Percentiles rank a stretch among this genome's conserved stretches.
Conservation (phyloP, 1,140 invertebrate species). For the Apis dorsata region DNA sequence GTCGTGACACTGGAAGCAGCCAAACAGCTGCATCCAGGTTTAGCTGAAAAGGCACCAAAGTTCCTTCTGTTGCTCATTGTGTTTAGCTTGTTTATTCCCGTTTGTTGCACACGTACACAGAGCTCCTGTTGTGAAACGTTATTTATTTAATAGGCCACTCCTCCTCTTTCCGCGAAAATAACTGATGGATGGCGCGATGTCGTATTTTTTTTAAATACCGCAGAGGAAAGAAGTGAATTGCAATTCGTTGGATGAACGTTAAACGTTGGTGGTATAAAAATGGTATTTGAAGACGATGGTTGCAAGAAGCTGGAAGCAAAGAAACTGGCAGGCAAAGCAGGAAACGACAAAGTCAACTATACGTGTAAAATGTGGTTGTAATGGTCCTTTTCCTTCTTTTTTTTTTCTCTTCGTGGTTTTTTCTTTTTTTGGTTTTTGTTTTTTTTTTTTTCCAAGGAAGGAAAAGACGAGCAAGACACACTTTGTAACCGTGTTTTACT, state of each 20-base stretch:
- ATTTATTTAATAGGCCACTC: constrained; percentile 14
- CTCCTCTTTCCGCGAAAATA: neutral
- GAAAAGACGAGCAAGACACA: neutral
- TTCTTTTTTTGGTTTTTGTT: neutral
- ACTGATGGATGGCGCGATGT: neutral
- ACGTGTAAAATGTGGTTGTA: neutral
- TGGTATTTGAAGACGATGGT: neutral
- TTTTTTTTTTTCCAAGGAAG: neutral
- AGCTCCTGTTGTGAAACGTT: neutral
- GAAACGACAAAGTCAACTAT: constrained; percentile 12
- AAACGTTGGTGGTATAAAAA: neutral
- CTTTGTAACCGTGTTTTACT: neutral
- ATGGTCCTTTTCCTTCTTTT: neutral
- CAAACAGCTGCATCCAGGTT: neutral
- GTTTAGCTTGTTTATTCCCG: constrained; percentile 6
- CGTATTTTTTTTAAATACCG: neutral
- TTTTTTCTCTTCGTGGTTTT: neutral
- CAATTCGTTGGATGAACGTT: neutral
- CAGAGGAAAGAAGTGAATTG: neutral
- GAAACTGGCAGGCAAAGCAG: neutral
- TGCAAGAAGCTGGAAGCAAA: neutral
- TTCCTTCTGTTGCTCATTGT: constrained; percentile 16
- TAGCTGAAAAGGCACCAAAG: constrained; percentile 6
- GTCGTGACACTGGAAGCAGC: neutral
- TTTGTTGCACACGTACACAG: neutral